Conservation (phyloP, 2,113 vertebrate genomes). For the Corvus hawaiiensis region DNA sequence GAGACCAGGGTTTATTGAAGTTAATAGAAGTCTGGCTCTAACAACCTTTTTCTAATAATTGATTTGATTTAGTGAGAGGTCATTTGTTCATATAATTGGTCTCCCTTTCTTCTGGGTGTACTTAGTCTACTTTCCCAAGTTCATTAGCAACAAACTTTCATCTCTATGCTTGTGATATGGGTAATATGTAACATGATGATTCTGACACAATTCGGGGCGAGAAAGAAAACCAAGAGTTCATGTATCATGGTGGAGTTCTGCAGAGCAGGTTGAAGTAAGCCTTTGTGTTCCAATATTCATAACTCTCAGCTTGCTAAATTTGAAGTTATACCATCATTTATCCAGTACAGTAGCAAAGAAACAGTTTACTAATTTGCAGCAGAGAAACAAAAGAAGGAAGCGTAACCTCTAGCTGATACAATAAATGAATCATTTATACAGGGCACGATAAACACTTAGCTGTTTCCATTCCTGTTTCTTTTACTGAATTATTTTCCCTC, state of each 20-base stretch:
- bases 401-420: neutral
- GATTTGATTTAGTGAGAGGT: neutral
- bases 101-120: neutral
- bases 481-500: neutral
- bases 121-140: neutral
- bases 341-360: neutral
- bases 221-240: neutral
- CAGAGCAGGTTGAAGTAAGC: neutral
- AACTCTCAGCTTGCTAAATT: neutral
- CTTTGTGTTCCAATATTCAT: neutral
- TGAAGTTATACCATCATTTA: neutral
- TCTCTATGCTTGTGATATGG: neutral
- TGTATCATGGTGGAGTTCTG: neutral
- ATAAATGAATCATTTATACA: slow-evolving; percentile 18
- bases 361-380: slow-evolving; percentile 4
- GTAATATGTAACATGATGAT: neutral
- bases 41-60: neutral
- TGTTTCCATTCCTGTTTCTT: slow-evolving; percentile 9
- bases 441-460: neutral
- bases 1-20: neutral
- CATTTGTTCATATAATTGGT: neutral
- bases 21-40: neutral
- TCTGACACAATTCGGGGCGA: neutral
- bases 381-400: neutral
- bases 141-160: neutral